These are phyloP conservation scores for Bombus polaris DNA, from an alignment of 1,140 invertebrate species.

Conservation along the genomic window DNA sequence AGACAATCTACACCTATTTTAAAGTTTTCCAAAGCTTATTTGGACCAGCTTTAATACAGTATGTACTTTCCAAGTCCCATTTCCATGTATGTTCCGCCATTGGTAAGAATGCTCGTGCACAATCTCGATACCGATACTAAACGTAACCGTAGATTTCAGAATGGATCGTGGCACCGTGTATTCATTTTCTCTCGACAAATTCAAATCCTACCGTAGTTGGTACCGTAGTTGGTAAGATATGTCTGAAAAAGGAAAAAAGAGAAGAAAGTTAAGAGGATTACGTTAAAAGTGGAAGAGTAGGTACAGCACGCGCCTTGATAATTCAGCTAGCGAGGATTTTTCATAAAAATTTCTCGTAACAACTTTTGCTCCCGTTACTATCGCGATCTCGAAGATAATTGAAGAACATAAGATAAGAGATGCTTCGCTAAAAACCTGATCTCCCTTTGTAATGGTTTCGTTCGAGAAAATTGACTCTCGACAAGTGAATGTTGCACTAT, in stretches of 20 bases:
- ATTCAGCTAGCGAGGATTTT: slow-evolving; percentile 45
- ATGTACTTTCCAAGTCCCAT: slow-evolving; percentile 27
- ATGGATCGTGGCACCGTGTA: slow-evolving; percentile 16
- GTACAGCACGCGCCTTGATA: not conserved
- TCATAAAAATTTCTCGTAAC: slow-evolving; percentile 22
- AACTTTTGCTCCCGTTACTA: not conserved
- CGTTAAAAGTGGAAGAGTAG: slow-evolving; percentile 1
- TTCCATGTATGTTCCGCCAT: slow-evolving; percentile 28
- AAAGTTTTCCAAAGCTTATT: slow-evolving; percentile 40
- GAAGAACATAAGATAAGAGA: not conserved
- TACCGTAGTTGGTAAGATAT: not conserved
- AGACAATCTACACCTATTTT: slow-evolving; percentile 5
- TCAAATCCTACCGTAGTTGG: slow-evolving; percentile 46
- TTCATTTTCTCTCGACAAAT: slow-evolving; percentile 57
- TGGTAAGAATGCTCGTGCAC: slow-evolving; percentile 31
- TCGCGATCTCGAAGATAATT: slow-evolving; percentile 22
- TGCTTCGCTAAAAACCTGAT: slow-evolving; percentile 14
- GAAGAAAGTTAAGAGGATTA: not conserved
- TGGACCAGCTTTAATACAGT: not conserved
- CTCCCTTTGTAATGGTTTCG: slow-evolving; percentile 43
- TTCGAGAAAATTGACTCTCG: slow-evolving; percentile 68
- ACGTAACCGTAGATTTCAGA: slow-evolving; percentile 44
- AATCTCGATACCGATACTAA: slow-evolving; percentile 38
- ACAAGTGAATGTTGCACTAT: slow-evolving; percentile 41
- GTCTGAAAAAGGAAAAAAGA: not conserved